Percentiles rank a stretch among this genome's conserved stretches.
These are phyloP conservation scores for Drosophila quadrilineata DNA, from an alignment of 1,140 invertebrate species.

Conservation along the genomic window DNA sequence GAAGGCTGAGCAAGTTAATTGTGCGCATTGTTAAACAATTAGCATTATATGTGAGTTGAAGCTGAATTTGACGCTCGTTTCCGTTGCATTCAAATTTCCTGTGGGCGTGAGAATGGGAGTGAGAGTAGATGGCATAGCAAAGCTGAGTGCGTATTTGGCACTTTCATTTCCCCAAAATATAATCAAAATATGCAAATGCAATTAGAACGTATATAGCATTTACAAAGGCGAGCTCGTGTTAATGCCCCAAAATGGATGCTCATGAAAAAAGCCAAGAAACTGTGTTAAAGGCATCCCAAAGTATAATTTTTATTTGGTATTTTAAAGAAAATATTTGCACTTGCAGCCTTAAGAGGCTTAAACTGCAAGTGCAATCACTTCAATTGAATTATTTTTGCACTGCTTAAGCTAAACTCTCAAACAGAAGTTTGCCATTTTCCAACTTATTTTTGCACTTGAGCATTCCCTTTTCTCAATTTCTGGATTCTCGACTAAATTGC, in stretches of 20 bases:
- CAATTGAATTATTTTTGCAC: slow-evolving; percentile 15
- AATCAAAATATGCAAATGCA: slow-evolving; percentile 78
- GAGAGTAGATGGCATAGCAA: background rate
- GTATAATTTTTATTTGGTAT: slow-evolving; percentile 35
- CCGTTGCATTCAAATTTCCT: slow-evolving; percentile 46
- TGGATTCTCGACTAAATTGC: slow-evolving; percentile 31
- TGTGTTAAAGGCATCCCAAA: too few species aligned
- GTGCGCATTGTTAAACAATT: slow-evolving; percentile 11
- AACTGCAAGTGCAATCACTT: slow-evolving; percentile 10
- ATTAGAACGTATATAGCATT: slow-evolving; percentile 62
- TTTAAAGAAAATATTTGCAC: slow-evolving; percentile 31
- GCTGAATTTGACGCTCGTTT: slow-evolving; percentile 15
- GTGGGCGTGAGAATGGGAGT: slow-evolving; percentile 1
- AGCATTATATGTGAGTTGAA: too few species aligned
- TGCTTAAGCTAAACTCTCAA: background rate
- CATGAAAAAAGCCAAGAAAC: too few species aligned
- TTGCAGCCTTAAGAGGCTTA: slow-evolving; percentile 13
- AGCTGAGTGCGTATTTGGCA: slow-evolving; percentile 63
- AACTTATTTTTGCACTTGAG: background rate
- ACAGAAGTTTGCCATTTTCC: background rate
- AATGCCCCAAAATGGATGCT: slow-evolving; percentile 40
- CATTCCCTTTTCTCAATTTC: slow-evolving; percentile 1
- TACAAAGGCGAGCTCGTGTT: slow-evolving; percentile 38
- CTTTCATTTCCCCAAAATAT: slow-evolving; percentile 67
- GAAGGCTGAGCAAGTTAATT: slow-evolving; percentile 11